These are phyloP conservation scores for Phalanger gymnotis DNA, from an alignment of 2,797 vertebrate genomes.

Conservation along the genomic window DNA sequence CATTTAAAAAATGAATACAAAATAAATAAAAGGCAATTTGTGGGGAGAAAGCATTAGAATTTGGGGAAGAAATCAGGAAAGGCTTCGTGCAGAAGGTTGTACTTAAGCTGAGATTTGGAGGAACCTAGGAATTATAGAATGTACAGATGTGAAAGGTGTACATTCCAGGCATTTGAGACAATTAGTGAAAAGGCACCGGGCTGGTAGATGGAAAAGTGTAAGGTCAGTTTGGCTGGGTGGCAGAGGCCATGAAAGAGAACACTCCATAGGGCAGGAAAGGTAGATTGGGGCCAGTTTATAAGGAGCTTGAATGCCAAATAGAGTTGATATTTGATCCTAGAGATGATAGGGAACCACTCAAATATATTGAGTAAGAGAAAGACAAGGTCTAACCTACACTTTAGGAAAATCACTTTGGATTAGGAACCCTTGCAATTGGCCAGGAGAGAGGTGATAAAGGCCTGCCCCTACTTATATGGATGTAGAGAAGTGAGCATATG, in stretches of 20 bases:
- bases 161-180: not conserved
- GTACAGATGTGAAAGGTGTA: not conserved
- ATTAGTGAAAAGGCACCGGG: not conserved
- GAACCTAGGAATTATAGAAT: not conserved
- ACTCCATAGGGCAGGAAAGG: not conserved
- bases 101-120: not conserved
- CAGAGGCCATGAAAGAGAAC: not conserved
- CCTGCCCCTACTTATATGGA: not conserved
- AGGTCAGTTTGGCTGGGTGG: not conserved
- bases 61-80: not conserved
- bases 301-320: not conserved
- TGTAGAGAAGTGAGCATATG: not conserved
- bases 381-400: not conserved
- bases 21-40: not conserved
- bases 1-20: not conserved
- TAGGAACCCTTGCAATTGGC: not conserved
- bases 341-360: not conserved
- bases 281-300: not conserved
- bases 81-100: not conserved
- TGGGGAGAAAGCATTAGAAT: not conserved
- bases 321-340: not conserved
- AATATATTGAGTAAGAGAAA: not conserved
- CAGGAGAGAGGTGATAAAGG: not conserved
- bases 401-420: not conserved
- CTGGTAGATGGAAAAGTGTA: not conserved